These are phyloP conservation scores for Sebastes iracundus DNA, from an alignment of 2,797 vertebrate genomes.

Conservation along the genomic window DNA sequence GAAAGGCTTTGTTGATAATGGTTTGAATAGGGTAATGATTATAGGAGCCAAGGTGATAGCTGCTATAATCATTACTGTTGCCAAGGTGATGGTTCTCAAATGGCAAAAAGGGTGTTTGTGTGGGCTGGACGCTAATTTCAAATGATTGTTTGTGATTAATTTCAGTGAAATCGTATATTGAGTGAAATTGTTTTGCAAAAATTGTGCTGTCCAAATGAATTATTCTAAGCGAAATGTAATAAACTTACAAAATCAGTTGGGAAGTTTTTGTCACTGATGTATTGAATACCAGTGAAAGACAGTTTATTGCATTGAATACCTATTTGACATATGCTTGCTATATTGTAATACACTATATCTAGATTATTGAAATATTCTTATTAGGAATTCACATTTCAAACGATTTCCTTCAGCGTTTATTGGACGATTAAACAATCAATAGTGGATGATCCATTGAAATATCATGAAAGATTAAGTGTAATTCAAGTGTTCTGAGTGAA, in stretches of 20 bases:
- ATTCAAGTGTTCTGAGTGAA: rapidly evolving
- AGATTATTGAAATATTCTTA: not conserved
- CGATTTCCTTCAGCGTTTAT: not conserved
- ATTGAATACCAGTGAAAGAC: not conserved
- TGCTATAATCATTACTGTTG: not conserved
- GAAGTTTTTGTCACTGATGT: not conserved
- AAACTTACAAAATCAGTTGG: rapidly evolving
- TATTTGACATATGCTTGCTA: not conserved
- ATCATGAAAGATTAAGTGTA: not conserved
- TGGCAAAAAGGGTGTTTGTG: not conserved
- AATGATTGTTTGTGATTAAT: not conserved
- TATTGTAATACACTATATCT: not conserved
- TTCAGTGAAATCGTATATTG: not conserved
- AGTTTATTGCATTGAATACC: not conserved
- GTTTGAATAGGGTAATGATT: not conserved
- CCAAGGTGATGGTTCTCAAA: not conserved
- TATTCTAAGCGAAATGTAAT: not conserved
- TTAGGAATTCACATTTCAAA: not conserved
- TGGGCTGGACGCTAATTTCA: not conserved
- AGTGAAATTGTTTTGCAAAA: not conserved
- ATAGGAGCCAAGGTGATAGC: not conserved
- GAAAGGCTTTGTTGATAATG: conserved; percentile 2
- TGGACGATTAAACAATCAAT: not conserved
- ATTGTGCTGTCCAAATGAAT: not conserved
- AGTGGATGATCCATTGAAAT: not conserved